Evolutionary conservation across 2,797 vertebrate species (phyloP).

Genomic region (Telmatherina bonti): DNA sequence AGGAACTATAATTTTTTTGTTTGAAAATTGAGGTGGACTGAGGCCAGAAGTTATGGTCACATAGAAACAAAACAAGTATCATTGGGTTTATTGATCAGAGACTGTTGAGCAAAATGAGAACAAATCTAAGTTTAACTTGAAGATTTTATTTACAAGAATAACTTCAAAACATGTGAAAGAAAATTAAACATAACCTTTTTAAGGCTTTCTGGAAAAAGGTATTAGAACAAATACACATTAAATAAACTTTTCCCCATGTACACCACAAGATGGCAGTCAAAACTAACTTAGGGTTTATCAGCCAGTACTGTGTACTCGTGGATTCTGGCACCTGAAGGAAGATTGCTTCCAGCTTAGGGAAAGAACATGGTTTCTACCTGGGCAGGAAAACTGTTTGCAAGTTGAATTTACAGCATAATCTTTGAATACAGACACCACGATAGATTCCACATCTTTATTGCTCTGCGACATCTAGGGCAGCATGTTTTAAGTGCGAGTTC

Average conservation of each 20-base stretch:
- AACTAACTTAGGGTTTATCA: slow-evolving; percentile 31
- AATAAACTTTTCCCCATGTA: neutral
- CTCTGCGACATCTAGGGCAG: too few relatives aligned
- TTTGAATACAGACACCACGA: too few relatives aligned
- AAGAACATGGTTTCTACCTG: neutral
- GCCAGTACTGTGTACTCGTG: neutral
- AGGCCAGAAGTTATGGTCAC: slow-evolving; percentile 16
- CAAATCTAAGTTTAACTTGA: slow-evolving; percentile 22
- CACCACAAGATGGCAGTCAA: slow-evolving; percentile 66
- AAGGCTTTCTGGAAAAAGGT: too few relatives aligned
- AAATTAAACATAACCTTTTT: too few relatives aligned
- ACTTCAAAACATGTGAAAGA: neutral
- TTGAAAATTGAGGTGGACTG: slow-evolving; percentile 19
- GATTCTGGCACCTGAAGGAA: neutral
- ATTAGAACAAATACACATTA: too few relatives aligned
- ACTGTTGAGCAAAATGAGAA: slow-evolving; percentile 17
- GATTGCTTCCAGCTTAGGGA: slow-evolving; percentile 33
- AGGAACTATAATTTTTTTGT: neutral
- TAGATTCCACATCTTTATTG: too few relatives aligned
- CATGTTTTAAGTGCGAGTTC: too few relatives aligned
- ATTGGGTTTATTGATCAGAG: slow-evolving; percentile 30
- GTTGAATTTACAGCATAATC: neutral
- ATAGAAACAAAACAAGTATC: slow-evolving; percentile 13
- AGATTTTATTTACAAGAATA: neutral
- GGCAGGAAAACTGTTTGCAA: neutral